Evolutionary conservation across 2,113 vertebrate species (phyloP).

Genomic region (Centropus bengalensis): DNA sequence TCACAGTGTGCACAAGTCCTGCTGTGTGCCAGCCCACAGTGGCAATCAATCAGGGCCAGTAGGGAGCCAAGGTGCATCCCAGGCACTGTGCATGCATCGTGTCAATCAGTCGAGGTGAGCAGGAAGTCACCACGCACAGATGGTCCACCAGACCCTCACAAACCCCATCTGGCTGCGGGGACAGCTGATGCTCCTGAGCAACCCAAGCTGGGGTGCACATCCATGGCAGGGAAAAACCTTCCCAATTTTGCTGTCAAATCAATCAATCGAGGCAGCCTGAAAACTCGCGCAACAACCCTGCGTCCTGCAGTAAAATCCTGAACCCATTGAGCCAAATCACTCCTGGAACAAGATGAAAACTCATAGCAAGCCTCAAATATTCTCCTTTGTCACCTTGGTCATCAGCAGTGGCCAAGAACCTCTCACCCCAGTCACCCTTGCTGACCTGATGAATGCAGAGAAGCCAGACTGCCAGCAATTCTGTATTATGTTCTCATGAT

Average conservation of each 20-base stretch:
- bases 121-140: not conserved
- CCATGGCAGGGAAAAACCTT: not conserved
- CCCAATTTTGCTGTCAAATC: not conserved
- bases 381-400: not conserved
- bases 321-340: not conserved
- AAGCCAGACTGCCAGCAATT: not conserved
- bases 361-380: not conserved
- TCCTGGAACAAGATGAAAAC: not conserved
- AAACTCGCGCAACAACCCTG: rapidly evolving
- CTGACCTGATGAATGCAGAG: not conserved
- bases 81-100: rapidly evolving
- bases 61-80: not conserved
- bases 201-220: not conserved
- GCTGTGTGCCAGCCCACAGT: rapidly evolving
- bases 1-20: not conserved
- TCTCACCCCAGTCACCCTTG: not conserved
- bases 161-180: not conserved
- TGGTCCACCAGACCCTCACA: not conserved
- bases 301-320: not conserved
- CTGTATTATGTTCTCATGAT: rapidly evolving
- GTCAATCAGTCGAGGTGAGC: rapidly evolving
- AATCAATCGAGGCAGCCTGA: not conserved
- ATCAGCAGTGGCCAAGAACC: not conserved
- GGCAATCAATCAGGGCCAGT: not conserved
- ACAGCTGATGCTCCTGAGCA: not conserved